A percentile compares a stretch with the other conserved stretches of the same genome.
Evolutionary conservation across 2,797 vertebrate species (phyloP).

Genomic region (Heliangelus exortis): DNA sequence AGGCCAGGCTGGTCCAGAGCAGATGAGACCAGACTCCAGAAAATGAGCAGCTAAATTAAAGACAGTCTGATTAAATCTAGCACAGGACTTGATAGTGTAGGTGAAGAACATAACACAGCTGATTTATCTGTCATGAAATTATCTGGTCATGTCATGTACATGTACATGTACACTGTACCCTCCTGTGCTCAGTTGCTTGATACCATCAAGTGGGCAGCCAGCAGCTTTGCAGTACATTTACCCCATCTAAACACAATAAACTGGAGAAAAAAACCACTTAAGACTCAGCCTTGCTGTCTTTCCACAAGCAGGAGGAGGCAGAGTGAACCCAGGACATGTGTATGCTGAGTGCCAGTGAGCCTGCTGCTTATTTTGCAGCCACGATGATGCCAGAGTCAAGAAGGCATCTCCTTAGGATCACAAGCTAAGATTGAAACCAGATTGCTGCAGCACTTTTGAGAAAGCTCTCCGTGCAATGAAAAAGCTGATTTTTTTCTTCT

Average conservation of each 20-base stretch:
- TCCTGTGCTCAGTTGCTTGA: slow-evolving; percentile 31
- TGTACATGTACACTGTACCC: neutral
- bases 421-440: slow-evolving; percentile 54
- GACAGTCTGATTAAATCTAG: neutral
- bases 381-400: slow-evolving; percentile 55
- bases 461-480: neutral
- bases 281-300: neutral
- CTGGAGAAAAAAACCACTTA: neutral
- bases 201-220: slow-evolving; percentile 56
- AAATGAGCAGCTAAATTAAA: neutral
- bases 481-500: neutral
- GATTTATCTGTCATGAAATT: slow-evolving; percentile 16
- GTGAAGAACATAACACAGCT: neutral
- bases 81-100: neutral
- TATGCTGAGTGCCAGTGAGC: slow-evolving; percentile 24
- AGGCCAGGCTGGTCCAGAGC: neutral
- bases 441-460: slow-evolving; percentile 25
- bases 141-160: neutral
- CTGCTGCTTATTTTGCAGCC: slow-evolving; percentile 57
- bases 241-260: neutral
- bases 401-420: slow-evolving; percentile 49
- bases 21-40: neutral
- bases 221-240: slow-evolving; percentile 3
- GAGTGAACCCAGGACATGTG: neutral
- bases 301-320: neutral